These are phyloP conservation scores for Trichonephila clavipes DNA, from an alignment of 1,140 invertebrate species.

Conservation along the genomic window DNA sequence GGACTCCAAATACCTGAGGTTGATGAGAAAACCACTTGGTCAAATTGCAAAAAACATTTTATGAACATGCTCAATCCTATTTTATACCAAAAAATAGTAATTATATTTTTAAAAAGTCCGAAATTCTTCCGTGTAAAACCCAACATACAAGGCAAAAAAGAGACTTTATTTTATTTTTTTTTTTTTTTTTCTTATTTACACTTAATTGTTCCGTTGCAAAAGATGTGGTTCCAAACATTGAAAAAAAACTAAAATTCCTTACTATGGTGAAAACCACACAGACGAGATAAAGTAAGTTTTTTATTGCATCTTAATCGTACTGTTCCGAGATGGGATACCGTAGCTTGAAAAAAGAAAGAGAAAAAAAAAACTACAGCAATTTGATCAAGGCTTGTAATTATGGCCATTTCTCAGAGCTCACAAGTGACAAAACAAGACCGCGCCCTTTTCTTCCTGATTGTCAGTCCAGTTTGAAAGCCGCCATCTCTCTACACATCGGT, in stretches of 20 bases:
- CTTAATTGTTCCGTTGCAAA: no score
- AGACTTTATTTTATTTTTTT: no score
- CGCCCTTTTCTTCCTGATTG: slow-evolving; percentile 25
- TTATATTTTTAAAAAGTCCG: no score
- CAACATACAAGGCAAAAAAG: no score
- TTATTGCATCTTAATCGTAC: neutral
- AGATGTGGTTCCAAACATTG: no score
- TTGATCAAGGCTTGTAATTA: slow-evolving; percentile 34
- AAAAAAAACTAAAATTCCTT: no score
- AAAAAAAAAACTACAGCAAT: neutral
- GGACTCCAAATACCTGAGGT: neutral
- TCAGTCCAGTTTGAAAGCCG: slow-evolving; percentile 27
- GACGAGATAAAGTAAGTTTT: neutral
- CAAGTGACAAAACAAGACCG: neutral
- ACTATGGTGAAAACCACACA: neutral
- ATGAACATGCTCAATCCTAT: no score
- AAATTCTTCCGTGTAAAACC: no score
- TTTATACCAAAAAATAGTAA: no score
- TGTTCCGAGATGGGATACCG: neutral
- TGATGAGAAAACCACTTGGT: neutral
- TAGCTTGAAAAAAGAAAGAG: neutral
- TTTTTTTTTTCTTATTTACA: no score
- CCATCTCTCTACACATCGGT: neutral
- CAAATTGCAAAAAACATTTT: no score
- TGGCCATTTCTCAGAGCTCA: neutral